Base-by-base conservation (phyloP, 2,888 invertebrate genomes). In the Drosophila imparisetae region DNA sequence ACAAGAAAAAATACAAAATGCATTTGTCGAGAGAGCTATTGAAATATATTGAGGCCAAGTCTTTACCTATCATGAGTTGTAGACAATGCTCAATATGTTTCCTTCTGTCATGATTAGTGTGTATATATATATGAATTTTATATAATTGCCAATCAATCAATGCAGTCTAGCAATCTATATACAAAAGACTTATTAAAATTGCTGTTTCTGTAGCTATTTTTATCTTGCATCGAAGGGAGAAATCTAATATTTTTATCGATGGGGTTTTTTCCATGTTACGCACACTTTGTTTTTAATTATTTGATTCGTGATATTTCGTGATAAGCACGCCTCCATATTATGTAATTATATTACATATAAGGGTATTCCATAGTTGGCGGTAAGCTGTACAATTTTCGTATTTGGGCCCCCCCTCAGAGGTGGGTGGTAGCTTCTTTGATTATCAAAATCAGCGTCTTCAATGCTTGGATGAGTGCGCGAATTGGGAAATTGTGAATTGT, bases 251-350 rank as follows among this genome's bases (percentile, higher is more conserved):
- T 63, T 70, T 70, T 70, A 77, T 55, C 72, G 30, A 30, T 53
- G 29, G 29, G 59, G n/a, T 27, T 38, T 48, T 40, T 64, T 32
- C 57, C 29, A 34, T 42, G 8, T 70, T 55, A 7, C 24, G 53
- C 48, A 40, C 42, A 34, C 59, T 75, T 42, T 6, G 62, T 60
- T 62, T 71, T 59, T 73, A 86, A 84, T 86, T 87, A 84, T 75
- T 81, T 86, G 78, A 86, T 86, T 68, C 62, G 27, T 8, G 45
- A 24, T 45, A 15, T 45, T 45, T 24, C 15, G 18, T 67, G 85
- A 86, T 89, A 84, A 86, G 84, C 72, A 40, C 52, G 54, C 29
- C 66, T 55, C 58, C 59, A 70, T 61, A 73, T 72, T 78, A 68
- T 74, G 64, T 66, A 68, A 66, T 77, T 71, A 72, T 69, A 75